These are phyloP conservation scores for Cryptocephalus moraei DNA, from an alignment of 2,888 invertebrate genomes.

Conservation along the genomic window DNA sequence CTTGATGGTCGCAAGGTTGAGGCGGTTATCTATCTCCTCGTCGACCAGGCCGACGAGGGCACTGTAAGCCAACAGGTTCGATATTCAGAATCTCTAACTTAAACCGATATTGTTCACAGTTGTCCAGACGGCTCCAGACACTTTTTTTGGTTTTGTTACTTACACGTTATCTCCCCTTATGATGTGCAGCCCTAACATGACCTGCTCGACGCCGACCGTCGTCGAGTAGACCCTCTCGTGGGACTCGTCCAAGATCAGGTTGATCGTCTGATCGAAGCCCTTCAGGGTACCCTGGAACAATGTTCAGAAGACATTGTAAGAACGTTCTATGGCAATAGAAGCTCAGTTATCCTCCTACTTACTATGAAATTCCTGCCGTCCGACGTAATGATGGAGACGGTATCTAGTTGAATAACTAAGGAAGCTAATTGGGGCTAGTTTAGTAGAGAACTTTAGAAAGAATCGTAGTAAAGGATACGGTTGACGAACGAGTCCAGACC, in stretches of 20 bases:
- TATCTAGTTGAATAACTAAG: constrained; percentile 42
- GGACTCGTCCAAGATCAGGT: constrained; percentile 94
- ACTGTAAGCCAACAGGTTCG: constrained; percentile 33
- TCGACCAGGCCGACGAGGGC: constrained; percentile 79
- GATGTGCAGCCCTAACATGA: constrained; percentile 93
- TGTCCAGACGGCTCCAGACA: no score
- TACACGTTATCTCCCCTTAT: constrained; percentile 97
- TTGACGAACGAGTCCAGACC: constrained; percentile 81
- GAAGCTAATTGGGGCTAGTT: not conserved
- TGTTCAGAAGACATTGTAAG: constrained; percentile 25
- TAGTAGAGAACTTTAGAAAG: not conserved
- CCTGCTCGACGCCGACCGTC: constrained; percentile 85
- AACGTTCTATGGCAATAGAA: not conserved
- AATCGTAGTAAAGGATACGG: constrained; percentile 49
- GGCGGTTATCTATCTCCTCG: constrained; percentile 69
- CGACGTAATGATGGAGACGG: constrained; percentile 90
- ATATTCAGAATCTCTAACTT: not conserved
- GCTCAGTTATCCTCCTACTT: constrained; percentile 27
- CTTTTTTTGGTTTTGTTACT: no score
- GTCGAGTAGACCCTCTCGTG: constrained; percentile 97
- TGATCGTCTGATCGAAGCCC: constrained; percentile 99
- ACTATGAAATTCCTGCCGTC: constrained; percentile 93
- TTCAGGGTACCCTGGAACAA: constrained; percentile 95
- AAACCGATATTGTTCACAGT: no score
- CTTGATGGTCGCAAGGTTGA: constrained; percentile 69